Evolutionary conservation across 2,888 invertebrate species (phyloP).

Genomic region (Orthosia gracilis): DNA sequence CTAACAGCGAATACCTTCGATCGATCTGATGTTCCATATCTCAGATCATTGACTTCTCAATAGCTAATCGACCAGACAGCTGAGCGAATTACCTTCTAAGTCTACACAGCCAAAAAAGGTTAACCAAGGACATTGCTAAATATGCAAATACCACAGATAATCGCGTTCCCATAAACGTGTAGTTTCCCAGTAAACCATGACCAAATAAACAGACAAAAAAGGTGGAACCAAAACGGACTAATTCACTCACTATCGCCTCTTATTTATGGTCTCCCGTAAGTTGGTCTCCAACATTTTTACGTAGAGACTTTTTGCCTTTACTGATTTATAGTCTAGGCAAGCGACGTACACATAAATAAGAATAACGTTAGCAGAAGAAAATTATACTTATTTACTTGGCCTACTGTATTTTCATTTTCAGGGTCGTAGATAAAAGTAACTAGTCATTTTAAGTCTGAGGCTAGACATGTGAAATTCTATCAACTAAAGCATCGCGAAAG

Average conservation of each 20-base stretch:
- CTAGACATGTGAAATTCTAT: too few relatives aligned
- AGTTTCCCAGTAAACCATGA: constrained; percentile 28
- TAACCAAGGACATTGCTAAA: constrained; percentile 27
- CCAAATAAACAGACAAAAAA: constrained; percentile 48
- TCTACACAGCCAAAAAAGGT: constrained; percentile 15
- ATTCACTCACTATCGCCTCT: constrained; percentile 60
- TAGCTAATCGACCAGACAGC: constrained; percentile 18
- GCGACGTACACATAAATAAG: constrained; percentile 53
- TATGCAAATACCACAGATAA: constrained; percentile 43
- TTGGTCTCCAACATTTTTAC: constrained; percentile 37
- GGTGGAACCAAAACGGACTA: constrained; percentile 56
- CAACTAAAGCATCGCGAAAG: too few relatives aligned
- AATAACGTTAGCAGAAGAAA: constrained; percentile 38
- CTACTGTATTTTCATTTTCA: constrained; percentile 14
- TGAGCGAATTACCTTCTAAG: constrained; percentile 21
- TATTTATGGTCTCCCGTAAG: constrained; percentile 58
- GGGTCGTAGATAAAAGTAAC: neutral
- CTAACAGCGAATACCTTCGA: neutral
- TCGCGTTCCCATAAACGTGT: constrained; percentile 19
- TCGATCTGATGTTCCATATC: neutral
- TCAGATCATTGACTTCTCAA: constrained; percentile 31
- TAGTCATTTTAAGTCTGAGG: neutral
- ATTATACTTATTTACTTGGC: constrained; percentile 16
- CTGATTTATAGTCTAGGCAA: constrained; percentile 59
- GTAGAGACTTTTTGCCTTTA: constrained; percentile 54